Percentiles rank a stretch among this genome's conserved stretches.
These are phyloP conservation scores for Petaurus breviceps DNA, from an alignment of 2,113 vertebrate genomes.

Conservation along the genomic window DNA sequence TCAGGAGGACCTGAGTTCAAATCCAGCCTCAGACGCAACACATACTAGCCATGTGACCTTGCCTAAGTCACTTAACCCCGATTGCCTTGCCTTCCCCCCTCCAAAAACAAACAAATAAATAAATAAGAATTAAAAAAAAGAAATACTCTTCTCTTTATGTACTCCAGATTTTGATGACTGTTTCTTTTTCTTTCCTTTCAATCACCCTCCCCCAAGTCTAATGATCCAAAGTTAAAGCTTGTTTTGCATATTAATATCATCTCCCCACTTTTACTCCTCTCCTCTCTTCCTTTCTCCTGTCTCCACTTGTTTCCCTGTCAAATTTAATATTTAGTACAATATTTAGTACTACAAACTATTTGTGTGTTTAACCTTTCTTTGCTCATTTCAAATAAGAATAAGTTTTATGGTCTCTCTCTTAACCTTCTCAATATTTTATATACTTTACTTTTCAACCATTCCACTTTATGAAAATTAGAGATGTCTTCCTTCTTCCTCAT, in stretches of 20 bases:
- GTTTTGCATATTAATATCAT: neutral
- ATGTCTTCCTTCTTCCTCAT: neutral
- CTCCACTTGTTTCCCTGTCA: no score
- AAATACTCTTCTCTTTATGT: neutral
- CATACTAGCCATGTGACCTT: no score
- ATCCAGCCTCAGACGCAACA: no score
- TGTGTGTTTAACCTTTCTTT: neutral
- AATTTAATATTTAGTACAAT: neutral
- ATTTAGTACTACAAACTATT: neutral
- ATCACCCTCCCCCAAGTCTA: neutral
- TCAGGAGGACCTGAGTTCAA: no score
- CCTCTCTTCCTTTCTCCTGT: neutral
- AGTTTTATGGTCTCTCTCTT: neutral
- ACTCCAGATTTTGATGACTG: neutral
- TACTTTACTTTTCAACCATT: neutral
- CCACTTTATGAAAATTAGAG: neutral
- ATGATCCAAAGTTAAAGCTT: neutral
- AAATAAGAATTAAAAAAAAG: no score
- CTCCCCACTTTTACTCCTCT: neutral
- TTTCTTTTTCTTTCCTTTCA: neutral
- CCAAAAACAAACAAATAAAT: no score
- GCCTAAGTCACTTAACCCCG: no score
- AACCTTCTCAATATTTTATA: neutral
- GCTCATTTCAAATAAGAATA: neutral
- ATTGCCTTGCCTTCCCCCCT: no score